Percentiles rank a stretch among this genome's conserved stretches.
Conservation (phyloP, 2,113 vertebrate species). For the Phrynosoma blainvillii region DNA sequence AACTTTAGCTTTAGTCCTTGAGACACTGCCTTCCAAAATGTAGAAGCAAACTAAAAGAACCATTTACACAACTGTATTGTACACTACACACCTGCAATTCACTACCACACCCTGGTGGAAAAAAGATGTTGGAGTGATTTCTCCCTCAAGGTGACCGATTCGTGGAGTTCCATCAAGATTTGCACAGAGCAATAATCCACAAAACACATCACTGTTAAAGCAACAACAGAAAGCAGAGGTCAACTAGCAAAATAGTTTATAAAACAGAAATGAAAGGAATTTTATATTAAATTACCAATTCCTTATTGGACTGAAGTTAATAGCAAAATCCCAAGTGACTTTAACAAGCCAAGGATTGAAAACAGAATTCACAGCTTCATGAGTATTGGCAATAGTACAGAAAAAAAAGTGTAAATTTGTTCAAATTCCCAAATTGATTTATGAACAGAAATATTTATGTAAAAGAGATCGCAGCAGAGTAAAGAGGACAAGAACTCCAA, state of each 20-base stretch:
- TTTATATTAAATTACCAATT: background rate
- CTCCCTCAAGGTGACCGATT: constrained; percentile 93
- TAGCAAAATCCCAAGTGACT: background rate
- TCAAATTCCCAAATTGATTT: background rate
- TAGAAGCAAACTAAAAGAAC: background rate
- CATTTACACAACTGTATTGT: background rate
- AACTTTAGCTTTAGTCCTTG: background rate
- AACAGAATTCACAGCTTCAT: background rate
- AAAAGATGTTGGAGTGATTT: constrained; percentile 91
- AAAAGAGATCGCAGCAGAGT: background rate
- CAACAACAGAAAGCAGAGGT: constrained; percentile 29
- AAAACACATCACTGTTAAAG: constrained; percentile 92
- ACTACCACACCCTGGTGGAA: constrained; percentile 94
- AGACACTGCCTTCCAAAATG: background rate
- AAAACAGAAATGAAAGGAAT: constrained; percentile 21
- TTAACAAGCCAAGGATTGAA: background rate
- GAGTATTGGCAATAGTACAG: background rate
- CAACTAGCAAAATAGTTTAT: background rate
- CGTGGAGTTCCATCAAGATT: constrained; percentile 89
- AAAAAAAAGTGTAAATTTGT: background rate
- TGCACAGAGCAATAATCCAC: constrained; percentile 94
- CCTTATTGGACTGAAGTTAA: background rate
- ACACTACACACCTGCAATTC: constrained; percentile 90
- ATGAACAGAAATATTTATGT: background rate
- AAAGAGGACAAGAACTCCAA: background rate